These are phyloP conservation scores for Galagoides demidoff DNA, from an alignment of 2,797 vertebrate genomes.

Conservation along the genomic window DNA sequence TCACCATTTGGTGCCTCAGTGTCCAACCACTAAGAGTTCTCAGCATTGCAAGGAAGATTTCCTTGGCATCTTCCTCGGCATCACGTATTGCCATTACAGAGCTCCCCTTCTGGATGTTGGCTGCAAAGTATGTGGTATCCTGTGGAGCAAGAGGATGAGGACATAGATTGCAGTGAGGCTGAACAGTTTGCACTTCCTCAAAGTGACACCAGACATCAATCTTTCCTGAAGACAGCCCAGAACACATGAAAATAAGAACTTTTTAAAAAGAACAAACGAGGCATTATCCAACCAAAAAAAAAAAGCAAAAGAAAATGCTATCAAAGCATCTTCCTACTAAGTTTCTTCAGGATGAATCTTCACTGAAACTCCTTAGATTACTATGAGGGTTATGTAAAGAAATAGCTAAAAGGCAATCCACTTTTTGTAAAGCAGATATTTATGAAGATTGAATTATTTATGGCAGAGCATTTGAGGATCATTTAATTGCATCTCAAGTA, in stretches of 20 bases:
- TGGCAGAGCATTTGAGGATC: constrained; percentile 48
- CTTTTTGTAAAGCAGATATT: constrained; percentile 40
- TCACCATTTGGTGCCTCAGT: constrained; percentile 72
- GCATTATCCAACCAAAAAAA: constrained; percentile 88
- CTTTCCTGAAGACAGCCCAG: constrained; percentile 89
- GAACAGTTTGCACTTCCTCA: constrained; percentile 95
- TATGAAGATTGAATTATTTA: constrained; percentile 43
- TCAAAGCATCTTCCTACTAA: constrained; percentile 80
- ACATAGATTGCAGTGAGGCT: constrained; percentile 93
- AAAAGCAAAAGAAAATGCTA: not conserved
- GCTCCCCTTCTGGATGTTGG: constrained; percentile 92
- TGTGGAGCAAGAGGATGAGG: constrained; percentile 92
- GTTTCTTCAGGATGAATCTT: constrained; percentile 77
- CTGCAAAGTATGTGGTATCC: constrained; percentile 95
- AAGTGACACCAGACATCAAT: constrained; percentile 95
- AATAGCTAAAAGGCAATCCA: constrained; percentile 2
- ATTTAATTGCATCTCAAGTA: constrained; percentile 66
- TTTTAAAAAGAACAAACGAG: constrained; percentile 89
- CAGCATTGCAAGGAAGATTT: constrained; percentile 89
- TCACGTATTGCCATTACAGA: constrained; percentile 92
- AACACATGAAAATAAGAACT: constrained; percentile 84
- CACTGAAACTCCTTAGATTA: constrained; percentile 74
- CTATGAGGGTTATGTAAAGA: constrained; percentile 53
- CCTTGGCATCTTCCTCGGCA: constrained; percentile 92
- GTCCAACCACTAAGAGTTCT: constrained; percentile 82